Evolutionary conservation across 2,797 vertebrate genomes (phyloP).

Genomic region (Anguilla pacifica): DNA sequence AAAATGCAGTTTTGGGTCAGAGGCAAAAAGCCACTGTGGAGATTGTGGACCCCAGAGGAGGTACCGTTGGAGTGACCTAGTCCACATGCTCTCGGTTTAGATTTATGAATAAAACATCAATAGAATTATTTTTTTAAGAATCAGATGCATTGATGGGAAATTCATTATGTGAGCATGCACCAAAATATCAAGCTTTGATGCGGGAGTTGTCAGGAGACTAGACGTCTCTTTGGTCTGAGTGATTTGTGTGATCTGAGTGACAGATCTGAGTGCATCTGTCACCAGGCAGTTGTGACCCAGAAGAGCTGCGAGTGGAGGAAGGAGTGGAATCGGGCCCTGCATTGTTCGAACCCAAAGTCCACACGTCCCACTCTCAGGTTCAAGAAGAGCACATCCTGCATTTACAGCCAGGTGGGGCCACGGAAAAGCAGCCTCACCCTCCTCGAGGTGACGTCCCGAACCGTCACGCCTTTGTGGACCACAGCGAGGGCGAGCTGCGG

Average conservation of each 20-base stretch:
- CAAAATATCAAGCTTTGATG: constrained; percentile 26
- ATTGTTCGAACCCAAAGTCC: constrained; percentile 18
- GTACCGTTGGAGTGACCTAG: constrained; percentile 42
- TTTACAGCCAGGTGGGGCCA: constrained; percentile 60
- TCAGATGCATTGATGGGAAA: background rate
- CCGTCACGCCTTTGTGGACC: constrained; percentile 52
- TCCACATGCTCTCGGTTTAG: background rate
- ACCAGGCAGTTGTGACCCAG: constrained; percentile 62
- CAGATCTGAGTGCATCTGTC: background rate
- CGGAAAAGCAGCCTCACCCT: constrained; percentile 61
- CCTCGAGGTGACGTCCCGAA: constrained; percentile 66
- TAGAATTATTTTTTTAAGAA: background rate
- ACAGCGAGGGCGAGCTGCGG: constrained; percentile 43
- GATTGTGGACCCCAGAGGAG: constrained; percentile 68
- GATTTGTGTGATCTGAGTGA: background rate
- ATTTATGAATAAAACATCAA: constrained; percentile 19
- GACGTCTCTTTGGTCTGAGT: background rate
- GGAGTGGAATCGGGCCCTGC: constrained; percentile 28
- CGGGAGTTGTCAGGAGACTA: background rate
- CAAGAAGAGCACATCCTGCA: constrained; percentile 52
- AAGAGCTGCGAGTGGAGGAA: constrained; percentile 49
- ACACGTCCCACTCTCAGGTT: constrained; percentile 20
- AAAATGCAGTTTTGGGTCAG: constrained; percentile 69
- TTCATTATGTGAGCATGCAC: background rate
- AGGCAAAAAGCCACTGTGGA: constrained; percentile 64